A percentile compares a stretch with the other conserved stretches of the same genome.
Conservation (phyloP, 2,113 vertebrate genomes). For the Melanerpes aurifrons region DNA sequence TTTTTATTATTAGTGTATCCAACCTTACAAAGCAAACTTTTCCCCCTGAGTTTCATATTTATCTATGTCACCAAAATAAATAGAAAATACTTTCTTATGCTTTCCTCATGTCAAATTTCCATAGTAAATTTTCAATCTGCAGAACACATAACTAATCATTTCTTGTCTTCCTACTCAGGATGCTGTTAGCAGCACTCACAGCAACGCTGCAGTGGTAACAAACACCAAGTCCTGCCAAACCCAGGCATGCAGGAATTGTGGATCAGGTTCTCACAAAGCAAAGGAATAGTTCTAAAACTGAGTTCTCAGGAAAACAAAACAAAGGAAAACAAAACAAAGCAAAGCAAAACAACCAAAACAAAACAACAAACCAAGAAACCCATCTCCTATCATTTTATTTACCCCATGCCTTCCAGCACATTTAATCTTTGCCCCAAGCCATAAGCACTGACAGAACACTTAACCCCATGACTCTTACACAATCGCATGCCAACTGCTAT, state of each 20-base stretch:
- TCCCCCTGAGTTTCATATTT: not conserved
- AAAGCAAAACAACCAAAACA: too few species aligned
- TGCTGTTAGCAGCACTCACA: not conserved
- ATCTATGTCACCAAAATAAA: not conserved
- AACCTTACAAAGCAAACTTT: not conserved
- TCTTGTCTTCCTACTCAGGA: not conserved
- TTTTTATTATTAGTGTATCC: not conserved
- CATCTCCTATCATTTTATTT: not conserved
- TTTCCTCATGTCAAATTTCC: not conserved
- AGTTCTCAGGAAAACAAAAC: not conserved
- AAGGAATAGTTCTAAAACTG: not conserved
- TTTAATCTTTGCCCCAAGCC: not conserved
- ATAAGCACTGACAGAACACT: not conserved
- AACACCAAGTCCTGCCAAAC: not conserved
- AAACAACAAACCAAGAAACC: not conserved
- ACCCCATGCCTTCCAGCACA: not conserved
- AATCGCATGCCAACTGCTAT: not conserved
- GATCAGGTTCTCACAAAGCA: not conserved
- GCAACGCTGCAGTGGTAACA: not conserved
- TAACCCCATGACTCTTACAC: rapidly evolving
- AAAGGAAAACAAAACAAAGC: too few species aligned
- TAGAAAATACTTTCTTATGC: not conserved
- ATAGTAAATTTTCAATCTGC: not conserved
- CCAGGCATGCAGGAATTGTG: rapidly evolving
- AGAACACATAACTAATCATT: not conserved